Percentiles rank a stretch among this genome's conserved stretches.
These are phyloP conservation scores for Galerucella nymphaeae DNA, from an alignment of 2,888 invertebrate species.

Conservation along the genomic window DNA sequence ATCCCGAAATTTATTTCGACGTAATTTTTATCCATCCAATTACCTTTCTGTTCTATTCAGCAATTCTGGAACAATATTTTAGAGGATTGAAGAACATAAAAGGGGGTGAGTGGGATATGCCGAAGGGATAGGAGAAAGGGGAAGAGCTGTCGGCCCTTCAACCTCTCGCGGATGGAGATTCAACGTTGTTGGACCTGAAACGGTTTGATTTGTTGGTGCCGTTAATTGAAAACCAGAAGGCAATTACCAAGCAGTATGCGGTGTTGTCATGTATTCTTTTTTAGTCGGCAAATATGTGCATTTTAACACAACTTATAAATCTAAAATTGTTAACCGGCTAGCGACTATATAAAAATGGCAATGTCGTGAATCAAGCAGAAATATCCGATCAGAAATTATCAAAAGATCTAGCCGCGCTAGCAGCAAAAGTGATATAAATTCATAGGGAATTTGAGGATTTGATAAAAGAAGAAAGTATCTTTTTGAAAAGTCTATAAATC, in stretches of 20 bases:
- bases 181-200: slow-evolving; percentile 58
- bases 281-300: background rate
- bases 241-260: slow-evolving; percentile 62
- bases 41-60: slow-evolving; percentile 64
- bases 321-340: too few relatives aligned
- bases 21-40: slow-evolving; percentile 65
- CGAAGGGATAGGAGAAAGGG: slow-evolving; percentile 6
- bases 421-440: slow-evolving; percentile 48
- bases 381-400: slow-evolving; percentile 1
- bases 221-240: slow-evolving; percentile 68
- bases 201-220: slow-evolving; percentile 68
- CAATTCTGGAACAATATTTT: slow-evolving; percentile 65
- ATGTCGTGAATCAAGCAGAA: slow-evolving; percentile 1
- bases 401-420: background rate
- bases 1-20: slow-evolving; percentile 45
- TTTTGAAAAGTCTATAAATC: slow-evolving; percentile 56
- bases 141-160: slow-evolving; percentile 34
- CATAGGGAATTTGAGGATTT: slow-evolving; percentile 51
- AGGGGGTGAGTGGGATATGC: slow-evolving; percentile 48
- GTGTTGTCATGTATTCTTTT: slow-evolving; percentile 7
- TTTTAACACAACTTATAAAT: too few relatives aligned
- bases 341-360: background rate
- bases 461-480: slow-evolving; percentile 57
- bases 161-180: slow-evolving; percentile 48
- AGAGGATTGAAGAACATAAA: slow-evolving; percentile 65